phyloP scores from a whole-genome alignment of 2,888 invertebrate genomes.

The Empis stercorea region DNA sequence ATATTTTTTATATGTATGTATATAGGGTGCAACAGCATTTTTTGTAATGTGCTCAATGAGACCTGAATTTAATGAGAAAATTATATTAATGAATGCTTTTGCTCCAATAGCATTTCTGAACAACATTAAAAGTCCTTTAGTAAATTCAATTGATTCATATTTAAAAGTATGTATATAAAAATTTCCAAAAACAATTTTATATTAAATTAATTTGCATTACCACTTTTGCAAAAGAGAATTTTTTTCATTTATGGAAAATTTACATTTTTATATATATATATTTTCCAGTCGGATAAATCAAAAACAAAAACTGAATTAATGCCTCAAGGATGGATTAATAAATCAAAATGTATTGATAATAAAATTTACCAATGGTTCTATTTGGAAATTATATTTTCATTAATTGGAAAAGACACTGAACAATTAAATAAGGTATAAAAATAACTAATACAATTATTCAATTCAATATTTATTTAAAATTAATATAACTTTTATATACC shows the following conservation, averaged over 20 bases:
- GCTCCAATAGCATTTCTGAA: constrained; percentile 54
- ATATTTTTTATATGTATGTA: background rate
- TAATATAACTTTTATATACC: too few species aligned
- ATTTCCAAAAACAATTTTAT: too few species aligned
- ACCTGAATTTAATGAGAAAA: constrained; percentile 53
- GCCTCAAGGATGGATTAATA: background rate
- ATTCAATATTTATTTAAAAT: background rate
- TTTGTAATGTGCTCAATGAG: constrained; percentile 51
- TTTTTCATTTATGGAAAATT: background rate
- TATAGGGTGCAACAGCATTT: constrained; percentile 55
- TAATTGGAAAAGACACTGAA: constrained; percentile 30
- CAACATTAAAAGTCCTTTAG: constrained; percentile 30
- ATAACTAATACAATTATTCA: background rate
- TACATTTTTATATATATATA: too few species aligned
- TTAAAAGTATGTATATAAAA: constrained; percentile 31
- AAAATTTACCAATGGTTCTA: constrained; percentile 21
- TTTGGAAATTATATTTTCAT: constrained; percentile 31
- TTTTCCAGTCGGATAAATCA: background rate
- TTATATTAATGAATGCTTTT: constrained; percentile 51
- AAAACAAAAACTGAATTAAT: background rate
- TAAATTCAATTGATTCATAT: constrained; percentile 28
- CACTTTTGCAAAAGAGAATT: too few species aligned
- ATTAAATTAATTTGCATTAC: background rate
- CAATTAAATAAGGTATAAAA: constrained; percentile 29
- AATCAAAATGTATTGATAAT: background rate